Evolutionary conservation across 1,140 invertebrate genomes (phyloP).

Genomic region (Brachionus calyciflorus): DNA sequence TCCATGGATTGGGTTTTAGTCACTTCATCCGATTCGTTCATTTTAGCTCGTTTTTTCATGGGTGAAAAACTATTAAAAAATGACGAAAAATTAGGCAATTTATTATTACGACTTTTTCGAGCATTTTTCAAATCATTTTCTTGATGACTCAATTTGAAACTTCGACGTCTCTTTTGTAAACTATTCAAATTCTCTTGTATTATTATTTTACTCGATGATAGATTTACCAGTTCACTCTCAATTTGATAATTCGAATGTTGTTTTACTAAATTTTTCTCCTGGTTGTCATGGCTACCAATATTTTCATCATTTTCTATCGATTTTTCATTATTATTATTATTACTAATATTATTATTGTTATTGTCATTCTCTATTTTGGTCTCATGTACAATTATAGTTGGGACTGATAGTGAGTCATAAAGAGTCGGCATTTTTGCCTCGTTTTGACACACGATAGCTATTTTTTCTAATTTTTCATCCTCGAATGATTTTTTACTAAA

Average conservation of each 20-base stretch:
- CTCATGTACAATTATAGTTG: background rate
- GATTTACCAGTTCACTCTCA: too few species aligned
- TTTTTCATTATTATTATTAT: too few species aligned
- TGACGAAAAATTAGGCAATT: background rate
- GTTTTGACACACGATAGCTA: background rate
- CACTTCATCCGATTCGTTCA: background rate
- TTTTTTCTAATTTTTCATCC: background rate
- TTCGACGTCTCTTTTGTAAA: too few species aligned
- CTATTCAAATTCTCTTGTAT: too few species aligned
- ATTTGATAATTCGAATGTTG: background rate
- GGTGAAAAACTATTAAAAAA: background rate
- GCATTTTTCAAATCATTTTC: too few species aligned
- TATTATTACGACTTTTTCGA: background rate
- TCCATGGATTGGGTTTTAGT: background rate
- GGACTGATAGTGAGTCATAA: background rate
- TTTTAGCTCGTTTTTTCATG: background rate
- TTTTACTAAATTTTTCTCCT: background rate
- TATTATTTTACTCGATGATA: too few species aligned
- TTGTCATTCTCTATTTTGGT: background rate
- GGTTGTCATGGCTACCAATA: background rate
- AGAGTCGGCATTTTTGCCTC: background rate
- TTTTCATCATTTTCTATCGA: background rate
- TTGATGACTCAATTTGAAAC: too few species aligned
- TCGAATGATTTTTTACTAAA: background rate
- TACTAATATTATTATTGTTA: too few species aligned